These are phyloP conservation scores for Achatina immaculata DNA, from an alignment of 1,140 invertebrate species.

Conservation along the genomic window DNA sequence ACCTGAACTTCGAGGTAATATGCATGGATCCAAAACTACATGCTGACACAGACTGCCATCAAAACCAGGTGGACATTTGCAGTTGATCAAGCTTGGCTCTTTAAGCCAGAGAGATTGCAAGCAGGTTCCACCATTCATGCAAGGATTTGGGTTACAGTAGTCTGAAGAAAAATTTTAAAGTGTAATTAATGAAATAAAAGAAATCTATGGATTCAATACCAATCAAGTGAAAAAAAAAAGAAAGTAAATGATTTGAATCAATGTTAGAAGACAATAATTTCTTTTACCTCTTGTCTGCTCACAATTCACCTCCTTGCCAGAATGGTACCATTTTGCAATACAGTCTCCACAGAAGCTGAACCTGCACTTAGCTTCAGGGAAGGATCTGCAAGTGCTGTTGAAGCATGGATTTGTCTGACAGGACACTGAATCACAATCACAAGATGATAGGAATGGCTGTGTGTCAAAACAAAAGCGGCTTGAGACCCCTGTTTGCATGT, in stretches of 20 bases:
- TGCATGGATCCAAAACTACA: conserved; percentile 52
- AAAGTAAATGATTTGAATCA: no score
- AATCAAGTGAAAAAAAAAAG: no score
- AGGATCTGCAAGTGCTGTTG: conserved; percentile 49
- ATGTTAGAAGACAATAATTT: no score
- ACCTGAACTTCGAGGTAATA: conserved; percentile 56
- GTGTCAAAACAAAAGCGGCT: conserved; percentile 60
- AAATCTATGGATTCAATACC: no score
- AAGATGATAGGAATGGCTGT: conserved; percentile 51
- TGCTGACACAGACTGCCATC: conserved; percentile 58
- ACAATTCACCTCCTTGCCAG: conserved; percentile 55
- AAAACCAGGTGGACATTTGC: conserved; percentile 59
- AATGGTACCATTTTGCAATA: conserved; percentile 51
- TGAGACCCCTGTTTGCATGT: conserved; percentile 38
- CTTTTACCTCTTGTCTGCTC: conserved; percentile 5
- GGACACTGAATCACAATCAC: conserved; percentile 50
- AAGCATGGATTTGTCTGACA: conserved; percentile 58
- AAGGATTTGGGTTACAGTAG: conserved; percentile 61
- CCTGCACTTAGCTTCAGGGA: conserved; percentile 56
- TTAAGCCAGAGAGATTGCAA: conserved; percentile 53
- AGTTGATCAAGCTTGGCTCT: conserved; percentile 55
- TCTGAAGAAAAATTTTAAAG: conserved; percentile 50
- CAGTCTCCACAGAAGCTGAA: conserved; percentile 57
- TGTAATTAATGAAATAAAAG: no score
- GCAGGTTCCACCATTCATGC: conserved; percentile 60